phyloP scores from a whole-genome alignment of 1,140 invertebrate genomes.

The Cryptotermes secundus region DNA sequence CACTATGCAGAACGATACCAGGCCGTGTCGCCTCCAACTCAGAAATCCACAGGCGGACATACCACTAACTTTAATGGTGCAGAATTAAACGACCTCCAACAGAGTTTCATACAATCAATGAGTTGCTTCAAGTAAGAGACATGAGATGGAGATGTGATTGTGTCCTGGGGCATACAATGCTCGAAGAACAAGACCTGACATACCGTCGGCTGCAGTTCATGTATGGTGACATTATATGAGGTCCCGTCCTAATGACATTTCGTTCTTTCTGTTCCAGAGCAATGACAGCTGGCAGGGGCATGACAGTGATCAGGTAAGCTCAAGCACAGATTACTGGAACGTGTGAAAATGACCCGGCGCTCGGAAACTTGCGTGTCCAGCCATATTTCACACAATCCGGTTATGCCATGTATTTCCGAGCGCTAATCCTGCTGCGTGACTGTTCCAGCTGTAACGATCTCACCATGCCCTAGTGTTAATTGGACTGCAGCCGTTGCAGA shows the following conservation, averaged over 20 bases:
- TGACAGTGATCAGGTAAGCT: constrained; percentile 59
- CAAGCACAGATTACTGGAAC: not conserved
- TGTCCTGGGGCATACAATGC: no score
- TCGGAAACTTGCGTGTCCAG: not conserved
- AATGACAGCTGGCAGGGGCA: constrained; percentile 62
- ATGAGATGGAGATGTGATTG: no score
- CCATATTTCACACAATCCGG: not conserved
- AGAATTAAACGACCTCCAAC: no score
- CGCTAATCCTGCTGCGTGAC: not conserved
- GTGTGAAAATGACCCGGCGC: not conserved
- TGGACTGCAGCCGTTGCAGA: not conserved
- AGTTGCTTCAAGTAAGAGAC: no score
- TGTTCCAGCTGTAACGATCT: not conserved
- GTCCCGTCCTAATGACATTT: not conserved
- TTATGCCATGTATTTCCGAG: not conserved
- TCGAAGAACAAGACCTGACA: no score
- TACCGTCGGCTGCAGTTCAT: no score
- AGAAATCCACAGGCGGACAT: no score
- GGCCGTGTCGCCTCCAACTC: no score
- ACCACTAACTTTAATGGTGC: no score
- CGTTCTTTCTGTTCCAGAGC: constrained; percentile 54
- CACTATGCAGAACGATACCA: no score
- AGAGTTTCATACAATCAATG: no score
- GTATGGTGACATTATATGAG: not conserved
- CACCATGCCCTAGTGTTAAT: not conserved